These are phyloP conservation scores for Melanerpes formicivorus DNA, from an alignment of 2,113 vertebrate genomes.

Conservation along the genomic window DNA sequence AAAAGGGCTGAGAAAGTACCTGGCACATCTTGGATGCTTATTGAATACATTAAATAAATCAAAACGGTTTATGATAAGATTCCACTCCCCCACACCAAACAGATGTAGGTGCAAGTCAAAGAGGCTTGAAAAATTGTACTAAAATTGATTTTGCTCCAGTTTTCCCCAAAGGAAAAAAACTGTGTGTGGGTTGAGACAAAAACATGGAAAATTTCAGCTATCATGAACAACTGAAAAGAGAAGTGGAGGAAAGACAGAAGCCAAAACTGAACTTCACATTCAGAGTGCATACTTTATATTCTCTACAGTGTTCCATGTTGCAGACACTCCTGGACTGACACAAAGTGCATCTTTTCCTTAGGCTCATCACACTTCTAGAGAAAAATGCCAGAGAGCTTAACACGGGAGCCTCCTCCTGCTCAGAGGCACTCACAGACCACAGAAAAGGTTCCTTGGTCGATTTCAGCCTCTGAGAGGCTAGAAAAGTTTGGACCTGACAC, in stretches of 20 bases:
- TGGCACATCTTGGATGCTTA: constrained; percentile 64
- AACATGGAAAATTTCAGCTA: constrained; percentile 51
- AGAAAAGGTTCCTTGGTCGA: not conserved
- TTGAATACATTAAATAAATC: constrained; percentile 71
- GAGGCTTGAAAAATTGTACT: constrained; percentile 47
- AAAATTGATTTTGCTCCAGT: constrained; percentile 65
- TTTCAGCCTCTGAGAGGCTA: not conserved
- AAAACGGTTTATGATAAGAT: constrained; percentile 65
- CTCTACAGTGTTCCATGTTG: not conserved
- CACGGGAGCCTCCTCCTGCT: not conserved
- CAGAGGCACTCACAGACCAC: not conserved
- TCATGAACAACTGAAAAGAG: constrained; percentile 17
- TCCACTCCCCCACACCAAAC: constrained; percentile 60
- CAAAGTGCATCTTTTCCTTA: not conserved
- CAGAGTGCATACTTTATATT: not conserved
- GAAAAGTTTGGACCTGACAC: not conserved
- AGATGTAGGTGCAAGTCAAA: constrained; percentile 60
- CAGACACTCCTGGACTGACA: not conserved
- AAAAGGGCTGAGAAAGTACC: constrained; percentile 65
- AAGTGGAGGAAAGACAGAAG: constrained; percentile 32
- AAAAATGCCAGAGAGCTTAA: not conserved
- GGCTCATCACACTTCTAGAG: not conserved
- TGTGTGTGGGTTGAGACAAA: constrained; percentile 21
- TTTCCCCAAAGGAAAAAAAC: constrained; percentile 66
- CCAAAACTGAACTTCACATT: constrained; percentile 42